Evolutionary conservation across 2,888 invertebrate genomes (phyloP).

Genomic region (Cabera pusaria): DNA sequence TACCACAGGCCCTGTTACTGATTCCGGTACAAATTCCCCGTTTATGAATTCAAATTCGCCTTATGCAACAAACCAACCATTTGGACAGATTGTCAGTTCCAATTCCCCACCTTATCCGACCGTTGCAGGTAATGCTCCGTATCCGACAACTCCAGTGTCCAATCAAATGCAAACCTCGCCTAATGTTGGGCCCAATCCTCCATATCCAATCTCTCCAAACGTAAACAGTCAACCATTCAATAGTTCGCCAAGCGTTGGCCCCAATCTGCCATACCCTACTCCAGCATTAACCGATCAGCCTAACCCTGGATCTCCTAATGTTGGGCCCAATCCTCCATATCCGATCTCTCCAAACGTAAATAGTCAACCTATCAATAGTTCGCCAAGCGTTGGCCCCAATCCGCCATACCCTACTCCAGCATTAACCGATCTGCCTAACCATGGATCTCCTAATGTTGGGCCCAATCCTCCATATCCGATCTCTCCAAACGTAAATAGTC

Average conservation of each 20-base stretch:
- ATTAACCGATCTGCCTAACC: too few relatives aligned
- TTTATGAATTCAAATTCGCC: neutral
- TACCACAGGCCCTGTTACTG: neutral
- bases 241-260: too few relatives aligned
- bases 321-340: neutral
- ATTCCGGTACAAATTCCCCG: too few relatives aligned
- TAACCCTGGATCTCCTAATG: constrained; percentile 3
- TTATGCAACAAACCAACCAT: neutral
- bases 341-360: constrained; percentile 4
- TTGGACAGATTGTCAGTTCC: neutral
- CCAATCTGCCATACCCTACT: constrained; percentile 9
- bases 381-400: constrained; percentile 2
- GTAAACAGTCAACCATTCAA: too few relatives aligned
- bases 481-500: too few relatives aligned
- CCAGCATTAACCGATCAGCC: too few relatives aligned
- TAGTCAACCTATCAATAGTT: too few relatives aligned
- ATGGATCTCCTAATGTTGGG: constrained; percentile 2
- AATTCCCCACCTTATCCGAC: constrained; percentile 12
- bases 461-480: neutral
- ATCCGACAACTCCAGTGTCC: too few relatives aligned
- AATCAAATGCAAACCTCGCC: too few relatives aligned
- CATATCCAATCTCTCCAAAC: constrained; percentile 4
- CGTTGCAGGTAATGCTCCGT: neutral
- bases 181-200: neutral
- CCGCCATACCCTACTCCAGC: too few relatives aligned